Evolutionary conservation across 2,797 vertebrate genomes (phyloP).

Genomic region (Dendrocincla tyrannina): DNA sequence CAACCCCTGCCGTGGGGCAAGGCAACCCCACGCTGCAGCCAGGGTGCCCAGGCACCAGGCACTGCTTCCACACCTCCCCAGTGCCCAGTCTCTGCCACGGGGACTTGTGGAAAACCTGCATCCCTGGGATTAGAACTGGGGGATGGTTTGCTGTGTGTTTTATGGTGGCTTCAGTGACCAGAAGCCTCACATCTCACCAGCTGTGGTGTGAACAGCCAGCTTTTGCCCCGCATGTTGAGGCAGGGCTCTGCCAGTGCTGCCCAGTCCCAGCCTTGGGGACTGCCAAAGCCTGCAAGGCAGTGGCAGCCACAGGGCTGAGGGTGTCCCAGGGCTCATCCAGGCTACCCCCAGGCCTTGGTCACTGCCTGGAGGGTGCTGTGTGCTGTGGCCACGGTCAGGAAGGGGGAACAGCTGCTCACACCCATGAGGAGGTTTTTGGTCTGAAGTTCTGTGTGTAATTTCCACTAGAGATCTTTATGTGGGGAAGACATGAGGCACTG

Average conservation of each 20-base stretch:
- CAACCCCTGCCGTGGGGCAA: background rate
- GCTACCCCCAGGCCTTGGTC: background rate
- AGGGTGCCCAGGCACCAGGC: background rate
- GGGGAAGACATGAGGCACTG: background rate
- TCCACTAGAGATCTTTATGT: background rate
- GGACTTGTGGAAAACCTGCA: accelerated
- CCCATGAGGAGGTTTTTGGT: accelerated
- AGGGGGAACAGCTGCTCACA: accelerated
- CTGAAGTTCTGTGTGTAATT: background rate
- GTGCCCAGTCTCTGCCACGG: accelerated
- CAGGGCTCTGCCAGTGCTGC: background rate
- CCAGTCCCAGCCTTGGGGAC: background rate
- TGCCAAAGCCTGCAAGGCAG: background rate
- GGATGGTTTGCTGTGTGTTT: background rate
- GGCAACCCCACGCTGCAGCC: slow-evolving; percentile 8
- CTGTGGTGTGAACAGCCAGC: background rate
- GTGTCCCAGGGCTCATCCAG: background rate
- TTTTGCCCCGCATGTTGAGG: accelerated
- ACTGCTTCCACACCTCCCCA: background rate
- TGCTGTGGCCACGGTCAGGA: background rate
- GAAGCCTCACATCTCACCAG: accelerated
- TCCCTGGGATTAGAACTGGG: accelerated
- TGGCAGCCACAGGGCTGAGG: accelerated
- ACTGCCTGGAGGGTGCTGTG: background rate
- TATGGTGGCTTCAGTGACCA: accelerated